Base-by-base conservation (phyloP, 2,888 invertebrate genomes). In the Trilocha varians region DNA sequence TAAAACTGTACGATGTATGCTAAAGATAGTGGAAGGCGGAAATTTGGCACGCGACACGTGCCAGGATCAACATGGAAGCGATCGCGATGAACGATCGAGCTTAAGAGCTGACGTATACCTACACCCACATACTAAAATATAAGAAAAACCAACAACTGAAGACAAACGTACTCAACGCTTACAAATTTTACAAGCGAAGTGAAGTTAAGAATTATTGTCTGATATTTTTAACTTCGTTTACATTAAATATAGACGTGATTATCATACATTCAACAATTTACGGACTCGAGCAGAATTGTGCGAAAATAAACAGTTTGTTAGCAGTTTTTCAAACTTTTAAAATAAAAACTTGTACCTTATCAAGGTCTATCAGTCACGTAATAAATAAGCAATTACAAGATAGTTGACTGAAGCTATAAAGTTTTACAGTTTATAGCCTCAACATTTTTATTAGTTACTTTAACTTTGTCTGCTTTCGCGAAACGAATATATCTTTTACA, bases 11-110 rank as follows among this genome's bases (percentile, higher is more conserved):
- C 11, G 25, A 25, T 11, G 11, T 25, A 6, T 11, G 25, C 25
- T 25, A 25, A 25, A 9, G 25, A 25, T 25, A 25, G 25, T 11
- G 25, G 11, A 25, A 25, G 8, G 25, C 11, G 25, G 6, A 25
- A 3, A 25, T 34, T 46, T 45, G 48, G 48, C 48, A 52, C 46
- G 44, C 35, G 35, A 40, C 13, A 38, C 39, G n/a, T 9, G 45
- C 45, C 45, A 48, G 46, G 43, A 47, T 41, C 45, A 43, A 45
- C 40, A 43, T 39, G 5, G 18, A 5, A 11, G 8, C 11, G 8
- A 16, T 39, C 25, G 25, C 2, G 3, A 6, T 25, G 25, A 25
- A 25, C 5, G 25, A 25, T 25, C 6, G 5, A 25, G 25, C 6
- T 25, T 11, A 25, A 25, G 25, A 6, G 25, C 25, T 25, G 25